Conservation (phyloP, 2,888 invertebrate genomes). For the Parasteatoda lunata region DNA sequence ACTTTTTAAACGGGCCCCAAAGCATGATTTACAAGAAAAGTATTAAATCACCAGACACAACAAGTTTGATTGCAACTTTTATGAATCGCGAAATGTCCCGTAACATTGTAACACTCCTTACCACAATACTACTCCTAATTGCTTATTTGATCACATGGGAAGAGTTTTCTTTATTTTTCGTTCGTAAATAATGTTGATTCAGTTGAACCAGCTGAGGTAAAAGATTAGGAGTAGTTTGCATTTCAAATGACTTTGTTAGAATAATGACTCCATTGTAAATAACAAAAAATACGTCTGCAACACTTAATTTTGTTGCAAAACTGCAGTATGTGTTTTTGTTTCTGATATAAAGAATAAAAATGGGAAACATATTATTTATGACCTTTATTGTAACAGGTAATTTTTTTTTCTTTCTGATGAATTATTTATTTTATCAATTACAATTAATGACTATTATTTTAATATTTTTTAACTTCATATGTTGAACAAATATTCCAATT, state of each 20-base stretch:
- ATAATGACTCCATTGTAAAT: too few relatives aligned
- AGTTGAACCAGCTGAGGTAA: background rate
- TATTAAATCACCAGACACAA: constrained; percentile 5
- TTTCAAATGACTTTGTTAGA: constrained; percentile 1
- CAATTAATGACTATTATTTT: too few relatives aligned
- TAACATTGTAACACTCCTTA: background rate
- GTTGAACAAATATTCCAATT: too few relatives aligned
- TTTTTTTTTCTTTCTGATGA: too few relatives aligned
- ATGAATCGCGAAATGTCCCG: background rate
- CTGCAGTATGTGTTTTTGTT: too few relatives aligned
- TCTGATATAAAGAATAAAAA: too few relatives aligned
- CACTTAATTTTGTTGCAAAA: too few relatives aligned
- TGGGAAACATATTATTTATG: too few relatives aligned
- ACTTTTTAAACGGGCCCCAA: background rate
- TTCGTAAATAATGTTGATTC: background rate
- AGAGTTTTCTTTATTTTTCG: constrained; percentile 1
- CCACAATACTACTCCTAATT: constrained; percentile 2
- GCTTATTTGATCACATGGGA: constrained; percentile 28
- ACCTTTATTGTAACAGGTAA: too few relatives aligned
- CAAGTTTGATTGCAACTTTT: background rate
- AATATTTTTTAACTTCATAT: too few relatives aligned
- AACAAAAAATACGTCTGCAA: too few relatives aligned
- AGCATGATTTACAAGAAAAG: background rate
- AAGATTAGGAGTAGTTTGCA: background rate
- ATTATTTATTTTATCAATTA: too few relatives aligned